Evolutionary conservation across 1,140 invertebrate genomes (phyloP).

Genomic region (Elysia chlorotica): DNA sequence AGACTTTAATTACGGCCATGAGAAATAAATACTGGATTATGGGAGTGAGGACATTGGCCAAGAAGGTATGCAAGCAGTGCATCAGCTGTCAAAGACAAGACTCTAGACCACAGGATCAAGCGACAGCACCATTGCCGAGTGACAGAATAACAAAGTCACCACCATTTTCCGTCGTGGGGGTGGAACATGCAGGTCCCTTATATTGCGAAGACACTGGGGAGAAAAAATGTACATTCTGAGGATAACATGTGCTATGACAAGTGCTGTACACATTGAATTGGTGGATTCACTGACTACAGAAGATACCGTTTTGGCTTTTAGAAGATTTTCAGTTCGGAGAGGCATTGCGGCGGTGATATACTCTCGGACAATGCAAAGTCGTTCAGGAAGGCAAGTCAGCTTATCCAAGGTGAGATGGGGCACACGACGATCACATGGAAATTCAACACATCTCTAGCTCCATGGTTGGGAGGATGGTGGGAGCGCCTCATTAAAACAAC

Average conservation of each 20-base stretch:
- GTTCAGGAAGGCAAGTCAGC: not conserved
- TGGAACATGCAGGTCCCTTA: slow-evolving; percentile 9
- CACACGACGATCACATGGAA: not conserved
- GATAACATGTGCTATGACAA: slow-evolving; percentile 6
- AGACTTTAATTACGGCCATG: not conserved
- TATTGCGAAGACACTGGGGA: not conserved
- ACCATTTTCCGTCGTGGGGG: not conserved
- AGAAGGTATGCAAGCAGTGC: not conserved
- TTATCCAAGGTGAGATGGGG: not conserved
- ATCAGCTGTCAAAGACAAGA: slow-evolving; percentile 1
- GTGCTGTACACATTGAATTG: not conserved
- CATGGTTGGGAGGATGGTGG: not conserved
- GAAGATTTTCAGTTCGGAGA: not conserved
- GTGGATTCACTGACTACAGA: not conserved
- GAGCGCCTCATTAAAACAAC: slow-evolving; percentile 1
- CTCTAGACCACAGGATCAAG: not conserved
- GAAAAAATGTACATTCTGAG: not conserved
- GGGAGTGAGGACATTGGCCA: not conserved
- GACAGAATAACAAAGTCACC: not conserved
- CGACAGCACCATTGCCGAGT: not conserved
- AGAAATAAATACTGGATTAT: slow-evolving; percentile 12
- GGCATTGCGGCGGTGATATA: not conserved
- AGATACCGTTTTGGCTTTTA: not conserved
- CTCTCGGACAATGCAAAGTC: slow-evolving; percentile 10
- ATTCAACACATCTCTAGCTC: not conserved